These are phyloP conservation scores for Neuroscelio doddi DNA, from an alignment of 2,888 invertebrate species.

Conservation along the genomic window DNA sequence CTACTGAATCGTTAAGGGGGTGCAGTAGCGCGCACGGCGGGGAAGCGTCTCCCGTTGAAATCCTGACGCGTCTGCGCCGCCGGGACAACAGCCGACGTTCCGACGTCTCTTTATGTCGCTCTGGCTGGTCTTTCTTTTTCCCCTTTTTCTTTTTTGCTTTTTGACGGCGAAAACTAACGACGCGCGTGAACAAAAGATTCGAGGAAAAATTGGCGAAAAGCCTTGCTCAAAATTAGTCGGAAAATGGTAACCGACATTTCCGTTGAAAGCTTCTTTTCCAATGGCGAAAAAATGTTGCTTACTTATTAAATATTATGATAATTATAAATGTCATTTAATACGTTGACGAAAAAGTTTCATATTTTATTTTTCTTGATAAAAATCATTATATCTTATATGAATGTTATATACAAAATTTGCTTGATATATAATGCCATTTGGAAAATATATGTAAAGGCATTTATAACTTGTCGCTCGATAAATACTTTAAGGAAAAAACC, in stretches of 20 bases:
- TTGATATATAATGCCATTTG: no score
- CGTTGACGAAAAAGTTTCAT: no score
- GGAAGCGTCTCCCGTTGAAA: slow-evolving; percentile 28
- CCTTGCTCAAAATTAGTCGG: slow-evolving; percentile 31
- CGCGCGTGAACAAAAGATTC: slow-evolving; percentile 22
- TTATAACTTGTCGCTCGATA: neutral
- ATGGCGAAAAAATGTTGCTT: no score
- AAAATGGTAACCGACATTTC: slow-evolving; percentile 31
- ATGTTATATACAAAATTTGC: no score
- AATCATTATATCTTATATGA: no score
- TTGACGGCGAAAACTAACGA: slow-evolving; percentile 18
- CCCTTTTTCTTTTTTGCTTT: slow-evolving; percentile 6
- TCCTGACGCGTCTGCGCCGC: slow-evolving; percentile 41
- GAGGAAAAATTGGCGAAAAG: slow-evolving; percentile 25
- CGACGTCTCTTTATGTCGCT: slow-evolving; percentile 15
- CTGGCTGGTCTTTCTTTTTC: slow-evolving; percentile 9
- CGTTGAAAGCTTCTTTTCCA: slow-evolving; percentile 14
- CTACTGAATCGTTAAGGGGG: slow-evolving; percentile 46
- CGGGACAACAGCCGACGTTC: slow-evolving; percentile 21
- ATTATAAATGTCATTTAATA: no score
- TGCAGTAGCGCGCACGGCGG: slow-evolving; percentile 17
- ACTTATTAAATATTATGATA: no score
- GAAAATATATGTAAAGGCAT: neutral
- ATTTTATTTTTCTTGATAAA: no score
- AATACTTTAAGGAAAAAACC: neutral